Conservation (phyloP, 1,140 invertebrate genomes). For the Cecropterus lyciades region DNA sequence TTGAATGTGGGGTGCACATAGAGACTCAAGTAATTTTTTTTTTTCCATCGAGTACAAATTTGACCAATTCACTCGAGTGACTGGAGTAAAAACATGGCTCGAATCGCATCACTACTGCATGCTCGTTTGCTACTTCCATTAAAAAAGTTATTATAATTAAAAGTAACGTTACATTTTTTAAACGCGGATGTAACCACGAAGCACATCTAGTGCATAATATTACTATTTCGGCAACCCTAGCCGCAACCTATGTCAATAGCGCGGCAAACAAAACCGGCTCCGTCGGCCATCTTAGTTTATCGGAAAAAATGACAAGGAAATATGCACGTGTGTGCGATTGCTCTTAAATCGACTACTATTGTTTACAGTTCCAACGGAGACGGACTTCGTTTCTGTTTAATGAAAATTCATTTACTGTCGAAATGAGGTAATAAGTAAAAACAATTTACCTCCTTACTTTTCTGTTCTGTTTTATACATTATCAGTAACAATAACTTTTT, state of each 20-base stretch:
- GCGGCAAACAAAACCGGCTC: conserved; percentile 23
- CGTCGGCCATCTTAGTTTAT: conserved; percentile 28
- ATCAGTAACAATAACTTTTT: background rate
- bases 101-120: no score
- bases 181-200: no score
- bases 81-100: no score
- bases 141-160: no score
- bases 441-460: no score
- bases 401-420: background rate
- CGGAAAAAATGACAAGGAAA: conserved; percentile 42
- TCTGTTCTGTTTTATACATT: background rate
- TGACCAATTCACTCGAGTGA: no score
- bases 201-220: no score
- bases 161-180: no score
- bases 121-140: no score
- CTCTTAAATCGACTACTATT: conserved; percentile 26
- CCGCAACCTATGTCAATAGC: conserved; percentile 20
- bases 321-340: conserved; percentile 31
- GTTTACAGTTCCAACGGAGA: conserved; percentile 33
- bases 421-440: background rate
- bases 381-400: conserved; percentile 25
- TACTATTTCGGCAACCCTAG: conserved; percentile 6
- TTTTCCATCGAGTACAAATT: no score
- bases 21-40: no score
- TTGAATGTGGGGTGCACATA: no score